Conservation (phyloP, 2,113 vertebrate genomes). For the Stigmatopora argus region DNA sequence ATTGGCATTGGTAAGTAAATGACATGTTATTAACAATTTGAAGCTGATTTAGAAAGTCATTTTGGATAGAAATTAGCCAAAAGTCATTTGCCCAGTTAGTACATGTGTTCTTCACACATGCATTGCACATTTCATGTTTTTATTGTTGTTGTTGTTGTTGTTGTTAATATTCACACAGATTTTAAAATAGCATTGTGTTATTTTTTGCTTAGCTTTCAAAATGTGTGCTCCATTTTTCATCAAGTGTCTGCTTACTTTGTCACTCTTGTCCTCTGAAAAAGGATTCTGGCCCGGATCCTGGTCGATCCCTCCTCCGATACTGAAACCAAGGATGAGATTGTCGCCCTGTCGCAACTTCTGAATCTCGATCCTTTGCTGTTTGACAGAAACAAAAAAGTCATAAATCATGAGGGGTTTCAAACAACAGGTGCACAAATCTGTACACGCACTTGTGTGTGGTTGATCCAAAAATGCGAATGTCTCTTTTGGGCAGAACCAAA, state of each 20-base stretch:
- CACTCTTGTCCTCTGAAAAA: constrained; percentile 90
- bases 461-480: background rate
- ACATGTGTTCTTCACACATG: too few species aligned
- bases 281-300: constrained; percentile 95
- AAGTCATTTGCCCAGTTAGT: too few species aligned
- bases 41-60: too few species aligned
- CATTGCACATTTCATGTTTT: too few species aligned
- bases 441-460: background rate
- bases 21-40: background rate
- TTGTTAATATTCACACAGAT: too few species aligned
- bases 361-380: constrained; percentile 92
- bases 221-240: too few species aligned
- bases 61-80: too few species aligned
- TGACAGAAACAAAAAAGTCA: background rate
- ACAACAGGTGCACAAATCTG: too few species aligned
- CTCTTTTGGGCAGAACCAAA: constrained; percentile 2
- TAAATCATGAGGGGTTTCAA: background rate
- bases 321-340: constrained; percentile 92
- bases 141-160: too few species aligned
- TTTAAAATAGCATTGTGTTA: too few species aligned
- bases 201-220: too few species aligned
- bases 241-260: constrained; percentile 76
- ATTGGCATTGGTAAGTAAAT: background rate
- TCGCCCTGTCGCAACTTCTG: constrained; percentile 83
- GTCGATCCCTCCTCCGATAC: constrained; percentile 96